These are phyloP conservation scores for Dallia pectoralis DNA, from an alignment of 2,797 vertebrate species.

Conservation along the genomic window DNA sequence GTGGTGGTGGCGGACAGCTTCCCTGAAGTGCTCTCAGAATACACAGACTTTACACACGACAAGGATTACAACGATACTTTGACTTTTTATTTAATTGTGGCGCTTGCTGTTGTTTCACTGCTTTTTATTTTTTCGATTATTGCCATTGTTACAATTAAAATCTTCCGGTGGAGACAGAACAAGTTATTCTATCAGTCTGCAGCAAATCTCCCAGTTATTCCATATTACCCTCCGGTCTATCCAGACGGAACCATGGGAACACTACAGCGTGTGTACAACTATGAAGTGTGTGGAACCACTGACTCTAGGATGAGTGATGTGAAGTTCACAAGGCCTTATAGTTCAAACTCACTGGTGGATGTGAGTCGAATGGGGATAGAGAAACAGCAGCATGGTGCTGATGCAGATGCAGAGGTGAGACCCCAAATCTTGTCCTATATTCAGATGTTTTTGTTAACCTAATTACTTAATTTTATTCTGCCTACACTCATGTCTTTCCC, in stretches of 20 bases:
- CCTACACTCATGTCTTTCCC: no score
- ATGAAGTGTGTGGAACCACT: constrained; percentile 47
- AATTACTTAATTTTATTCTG: no score
- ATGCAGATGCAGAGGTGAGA: constrained; percentile 19
- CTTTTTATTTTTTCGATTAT: constrained; percentile 28
- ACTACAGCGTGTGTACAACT: constrained; percentile 26
- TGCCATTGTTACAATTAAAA: constrained; percentile 20
- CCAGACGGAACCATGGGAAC: constrained; percentile 24
- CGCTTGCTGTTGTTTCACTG: constrained; percentile 15
- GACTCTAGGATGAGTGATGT: constrained; percentile 43
- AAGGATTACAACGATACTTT: constrained; percentile 10
- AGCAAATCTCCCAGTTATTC: constrained; percentile 25
- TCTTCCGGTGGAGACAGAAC: constrained; percentile 15
- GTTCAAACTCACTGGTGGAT: constrained; percentile 7
- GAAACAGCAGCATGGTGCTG: neutral
- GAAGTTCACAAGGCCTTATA: constrained; percentile 10
- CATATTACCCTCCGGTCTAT: constrained; percentile 49
- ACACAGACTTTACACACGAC: constrained; percentile 13
- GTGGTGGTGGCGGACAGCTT: constrained; percentile 15
- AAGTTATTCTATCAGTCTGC: constrained; percentile 13
- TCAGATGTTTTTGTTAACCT: no score
- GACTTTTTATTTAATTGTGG: constrained; percentile 20
- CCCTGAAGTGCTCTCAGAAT: constrained; percentile 13
- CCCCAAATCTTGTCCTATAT: no score
- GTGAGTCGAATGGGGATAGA: constrained; percentile 12